Conservation (phyloP, 2,113 vertebrate species). For the Vombatus ursinus region DNA sequence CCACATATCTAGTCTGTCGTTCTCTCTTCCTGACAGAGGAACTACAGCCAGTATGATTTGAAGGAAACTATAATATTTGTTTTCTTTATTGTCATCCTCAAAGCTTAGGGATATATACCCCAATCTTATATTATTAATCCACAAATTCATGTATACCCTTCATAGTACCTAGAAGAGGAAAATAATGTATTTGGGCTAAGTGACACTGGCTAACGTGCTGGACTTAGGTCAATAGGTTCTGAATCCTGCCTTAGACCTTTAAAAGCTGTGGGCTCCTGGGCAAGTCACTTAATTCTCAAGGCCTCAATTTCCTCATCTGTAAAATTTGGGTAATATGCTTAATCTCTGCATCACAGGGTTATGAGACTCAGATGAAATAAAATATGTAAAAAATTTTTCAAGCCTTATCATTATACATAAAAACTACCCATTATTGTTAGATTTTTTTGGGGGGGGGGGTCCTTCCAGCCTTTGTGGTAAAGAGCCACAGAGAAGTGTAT, state of each 20-base stretch:
- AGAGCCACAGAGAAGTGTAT: neutral
- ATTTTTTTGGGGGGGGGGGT: neutral
- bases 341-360: neutral
- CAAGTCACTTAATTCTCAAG: neutral
- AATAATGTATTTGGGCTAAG: neutral
- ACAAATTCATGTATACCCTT: too few species aligned
- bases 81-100: neutral
- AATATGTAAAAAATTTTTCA: neutral
- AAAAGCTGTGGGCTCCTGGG: neutral
- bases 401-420: neutral
- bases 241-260: neutral
- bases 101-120: neutral
- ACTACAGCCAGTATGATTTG: neutral
- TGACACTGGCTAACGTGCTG: too few species aligned
- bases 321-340: neutral
- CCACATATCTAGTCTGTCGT: neutral
- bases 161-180: neutral
- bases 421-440: neutral
- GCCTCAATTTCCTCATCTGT: conserved; percentile 30
- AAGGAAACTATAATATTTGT: too few species aligned
- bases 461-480: neutral
- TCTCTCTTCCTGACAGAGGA: neutral
- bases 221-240: neutral
- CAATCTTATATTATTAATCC: too few species aligned
- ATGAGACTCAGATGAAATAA: neutral